A percentile compares a stretch with the other conserved stretches of the same genome.
These are phyloP conservation scores for Coluber constrictor DNA, from an alignment of 2,797 vertebrate species.

Conservation along the genomic window DNA sequence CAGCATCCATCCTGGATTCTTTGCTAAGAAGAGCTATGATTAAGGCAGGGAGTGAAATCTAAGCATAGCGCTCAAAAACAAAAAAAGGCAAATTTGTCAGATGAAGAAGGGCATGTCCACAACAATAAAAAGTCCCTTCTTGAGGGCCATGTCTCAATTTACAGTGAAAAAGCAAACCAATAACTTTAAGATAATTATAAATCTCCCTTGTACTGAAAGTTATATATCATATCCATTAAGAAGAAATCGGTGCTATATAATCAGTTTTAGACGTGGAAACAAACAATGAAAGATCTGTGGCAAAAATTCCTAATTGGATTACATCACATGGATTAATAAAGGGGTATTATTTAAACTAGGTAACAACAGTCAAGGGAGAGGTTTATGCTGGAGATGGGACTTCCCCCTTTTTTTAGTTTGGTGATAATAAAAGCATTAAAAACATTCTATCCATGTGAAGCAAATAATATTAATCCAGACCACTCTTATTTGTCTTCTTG, in stretches of 20 bases:
- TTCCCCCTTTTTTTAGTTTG: background rate
- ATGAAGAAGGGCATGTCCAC: constrained; percentile 53
- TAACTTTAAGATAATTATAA: constrained; percentile 50
- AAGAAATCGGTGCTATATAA: constrained; percentile 4
- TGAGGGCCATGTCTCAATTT: constrained; percentile 50
- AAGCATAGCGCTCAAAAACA: constrained; percentile 9
- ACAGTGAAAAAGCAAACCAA: constrained; percentile 58
- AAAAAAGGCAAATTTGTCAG: constrained; percentile 9
- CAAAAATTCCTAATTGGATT: background rate
- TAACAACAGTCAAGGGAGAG: background rate
- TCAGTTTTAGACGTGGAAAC: background rate
- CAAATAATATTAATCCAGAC: background rate
- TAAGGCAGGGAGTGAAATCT: constrained; percentile 25
- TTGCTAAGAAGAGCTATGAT: constrained; percentile 15
- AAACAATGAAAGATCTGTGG: background rate
- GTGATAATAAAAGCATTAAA: background rate
- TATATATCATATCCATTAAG: constrained; percentile 50
- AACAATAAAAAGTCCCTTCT: constrained; percentile 43
- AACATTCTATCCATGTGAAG: background rate
- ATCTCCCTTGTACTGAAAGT: constrained; percentile 53
- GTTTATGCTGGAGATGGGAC: background rate
- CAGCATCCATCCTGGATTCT: background rate
- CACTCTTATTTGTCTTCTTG: background rate
- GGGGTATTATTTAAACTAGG: background rate
- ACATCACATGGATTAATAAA: background rate